Conservation (phyloP, 2,113 vertebrate genomes). For the Conger conger region DNA sequence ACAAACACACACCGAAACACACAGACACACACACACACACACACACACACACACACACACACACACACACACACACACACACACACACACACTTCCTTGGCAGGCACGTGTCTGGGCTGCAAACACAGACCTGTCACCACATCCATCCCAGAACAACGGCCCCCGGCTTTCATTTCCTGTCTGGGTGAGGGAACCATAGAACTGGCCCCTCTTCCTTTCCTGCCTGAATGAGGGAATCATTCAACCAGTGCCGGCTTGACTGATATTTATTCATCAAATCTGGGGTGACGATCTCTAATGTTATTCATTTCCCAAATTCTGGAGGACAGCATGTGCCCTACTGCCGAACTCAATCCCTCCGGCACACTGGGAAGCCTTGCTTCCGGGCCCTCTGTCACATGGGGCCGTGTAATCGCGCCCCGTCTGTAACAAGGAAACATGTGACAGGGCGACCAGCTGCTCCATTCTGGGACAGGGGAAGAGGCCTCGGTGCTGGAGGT, state of each 20-base stretch:
- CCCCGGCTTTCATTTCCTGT: constrained; percentile 39
- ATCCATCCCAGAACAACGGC: constrained; percentile 8
- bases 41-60: background rate
- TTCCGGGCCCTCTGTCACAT: constrained; percentile 42
- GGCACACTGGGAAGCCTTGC: constrained; percentile 35
- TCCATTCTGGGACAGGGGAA: background rate
- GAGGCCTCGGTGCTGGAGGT: background rate
- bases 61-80: constrained; percentile 2
- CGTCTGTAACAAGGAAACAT: background rate
- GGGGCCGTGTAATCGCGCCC: constrained; percentile 46
- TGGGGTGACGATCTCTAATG: background rate
- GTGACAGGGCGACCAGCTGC: background rate
- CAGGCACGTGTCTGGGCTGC: background rate
- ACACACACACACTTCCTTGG: constrained; percentile 8
- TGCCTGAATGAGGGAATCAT: background rate
- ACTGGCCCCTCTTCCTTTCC: background rate
- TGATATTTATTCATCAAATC: background rate
- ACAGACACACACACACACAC: background rate
- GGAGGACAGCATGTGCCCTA: constrained; percentile 30
- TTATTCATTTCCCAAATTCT: constrained; percentile 23
- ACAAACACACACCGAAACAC: background rate
- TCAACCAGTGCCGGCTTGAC: constrained; percentile 8
- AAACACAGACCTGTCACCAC: background rate
- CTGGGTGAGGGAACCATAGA: constrained; percentile 26
- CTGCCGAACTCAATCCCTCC: constrained; percentile 36